Percentiles rank a stretch among this genome's conserved stretches.
phyloP scores from a whole-genome alignment of 2,113 vertebrate species.

The human (Homo sapiens) region GRCh38 chr14:87620001-87620500 shows the following conservation, averaged over 20 bases:
- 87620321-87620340: background rate
- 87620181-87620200: background rate
- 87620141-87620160: background rate
- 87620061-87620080: slow-evolving; percentile 2
- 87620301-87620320: fast-evolving
- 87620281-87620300: background rate
- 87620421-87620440: background rate
- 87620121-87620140: background rate
- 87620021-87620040: background rate
- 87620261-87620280: background rate
- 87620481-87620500: background rate
- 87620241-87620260: fast-evolving
- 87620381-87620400: background rate
- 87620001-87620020: too few relatives aligned
- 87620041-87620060: slow-evolving; percentile 66
- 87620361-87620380: background rate
- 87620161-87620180: background rate
- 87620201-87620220: background rate
- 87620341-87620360: background rate
- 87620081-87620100: slow-evolving; percentile 47
- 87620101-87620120: slow-evolving; percentile 34
- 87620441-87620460: background rate
- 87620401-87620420: background rate
- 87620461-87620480: background rate
- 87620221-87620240: background rate